Evolutionary conservation across 2,888 invertebrate species (phyloP).

Genomic region (Ornithoptera alexandrae): DNA sequence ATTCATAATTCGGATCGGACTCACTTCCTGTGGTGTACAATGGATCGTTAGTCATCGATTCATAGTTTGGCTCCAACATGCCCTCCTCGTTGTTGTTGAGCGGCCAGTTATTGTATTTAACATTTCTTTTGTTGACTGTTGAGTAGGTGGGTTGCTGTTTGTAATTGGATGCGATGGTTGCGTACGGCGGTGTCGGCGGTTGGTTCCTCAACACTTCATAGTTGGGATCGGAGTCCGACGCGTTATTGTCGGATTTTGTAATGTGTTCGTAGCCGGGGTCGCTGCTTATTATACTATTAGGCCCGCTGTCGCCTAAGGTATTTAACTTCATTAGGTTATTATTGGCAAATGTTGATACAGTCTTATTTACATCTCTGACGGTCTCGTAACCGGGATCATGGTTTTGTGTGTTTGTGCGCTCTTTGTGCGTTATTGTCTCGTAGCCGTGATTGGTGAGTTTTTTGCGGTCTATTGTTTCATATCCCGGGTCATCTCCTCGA

Average conservation of each 20-base stretch:
- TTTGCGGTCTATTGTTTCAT: conserved; percentile 74
- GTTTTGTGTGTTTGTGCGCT: conserved; percentile 63
- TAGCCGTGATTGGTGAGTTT: conserved; percentile 79
- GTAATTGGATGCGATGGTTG: conserved; percentile 69
- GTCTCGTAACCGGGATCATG: conserved; percentile 84
- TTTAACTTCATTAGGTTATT: conserved; percentile 62
- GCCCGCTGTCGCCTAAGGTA: conserved; percentile 74
- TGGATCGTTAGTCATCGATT: conserved; percentile 84
- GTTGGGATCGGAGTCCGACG: conserved; percentile 86
- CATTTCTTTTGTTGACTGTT: conserved; percentile 78
- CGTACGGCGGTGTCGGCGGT: conserved; percentile 72
- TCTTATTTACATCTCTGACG: conserved; percentile 66
- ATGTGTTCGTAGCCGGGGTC: conserved; percentile 89
- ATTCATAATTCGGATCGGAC: conserved; percentile 86
- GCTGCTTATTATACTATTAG: conserved; percentile 80
- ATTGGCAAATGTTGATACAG: conserved; percentile 51
- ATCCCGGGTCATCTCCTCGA: conserved; percentile 73
- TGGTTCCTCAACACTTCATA: conserved; percentile 87
- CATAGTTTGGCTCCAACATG: conserved; percentile 86
- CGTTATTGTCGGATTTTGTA: conserved; percentile 66
- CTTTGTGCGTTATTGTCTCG: conserved; percentile 78
- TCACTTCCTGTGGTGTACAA: conserved; percentile 86
- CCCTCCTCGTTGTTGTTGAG: conserved; percentile 75
- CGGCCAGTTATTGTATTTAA: conserved; percentile 76
- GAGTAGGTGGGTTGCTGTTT: conserved; percentile 77